Evolutionary conservation across 2,888 invertebrate genomes (phyloP), one percentile per base, ranked within the genome.

Genomic region (Xanthorhoe spadicearia): DNA sequence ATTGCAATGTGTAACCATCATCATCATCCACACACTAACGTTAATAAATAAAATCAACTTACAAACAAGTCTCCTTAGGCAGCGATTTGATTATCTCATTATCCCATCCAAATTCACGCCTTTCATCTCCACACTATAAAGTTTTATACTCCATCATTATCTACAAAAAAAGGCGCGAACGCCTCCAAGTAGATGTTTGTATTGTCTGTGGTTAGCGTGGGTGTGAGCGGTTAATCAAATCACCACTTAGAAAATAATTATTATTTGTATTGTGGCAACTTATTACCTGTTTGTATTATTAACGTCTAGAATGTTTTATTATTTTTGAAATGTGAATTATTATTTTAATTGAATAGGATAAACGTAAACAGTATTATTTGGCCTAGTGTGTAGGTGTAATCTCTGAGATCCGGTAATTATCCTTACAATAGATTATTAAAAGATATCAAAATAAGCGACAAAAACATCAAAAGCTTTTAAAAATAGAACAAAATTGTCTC

Each of bases 201-300:
- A 43, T 43, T 43, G 38, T 43, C 13, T 43, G 48, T 61, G 13
- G 6, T 35, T 10, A 46, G 61, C 49, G 61, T 66, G 61, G 35
- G 57, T 50, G 56, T 32, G 46, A 58, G 32, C 62, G 38, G 63
- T 59, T 66, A 62, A 66, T 66, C 58, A 53, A 66, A 66, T 66
- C 62, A 63, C 62, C 62, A 66, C 62, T 62, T 62, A 52, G 52
- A 17, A 57, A 51, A 59, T 66, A 62, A 66, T 66, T 48, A 62
- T 58, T 58, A 23, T 62, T 59, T 59, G 66, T 66, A 59, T 62
- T 62, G 43, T 46, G 50, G 28, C 46, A 13, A 43, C 51, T 46
- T 32, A 32, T 48, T 62, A 66, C 10, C 38, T 13, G 38, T 43
- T 43, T 43, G 38, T 43, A 32, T 13, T 13, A 13, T 13, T 13